Percentiles rank a stretch among this genome's conserved stretches.
Conservation (phyloP, 1,140 invertebrate species). For the Globodera rostochiensis region DNA sequence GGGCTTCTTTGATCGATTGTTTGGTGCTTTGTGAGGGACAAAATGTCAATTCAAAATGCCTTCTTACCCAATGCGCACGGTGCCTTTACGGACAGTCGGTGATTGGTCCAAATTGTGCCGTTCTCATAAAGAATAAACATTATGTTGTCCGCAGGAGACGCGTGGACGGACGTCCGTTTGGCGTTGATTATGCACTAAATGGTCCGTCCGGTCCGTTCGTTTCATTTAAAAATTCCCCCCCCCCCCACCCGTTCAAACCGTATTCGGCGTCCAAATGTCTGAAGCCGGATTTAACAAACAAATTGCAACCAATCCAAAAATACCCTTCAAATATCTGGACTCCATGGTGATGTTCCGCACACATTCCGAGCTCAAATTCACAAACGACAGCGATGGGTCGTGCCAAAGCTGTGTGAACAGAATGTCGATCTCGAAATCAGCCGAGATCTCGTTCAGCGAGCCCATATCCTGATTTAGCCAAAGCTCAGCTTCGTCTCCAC, state of each 20-base stretch:
- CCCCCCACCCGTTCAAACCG: neutral
- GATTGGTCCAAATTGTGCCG: constrained; percentile 63
- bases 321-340: constrained; percentile 42
- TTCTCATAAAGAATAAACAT: constrained; percentile 57
- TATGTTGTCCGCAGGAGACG: constrained; percentile 64
- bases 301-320: neutral
- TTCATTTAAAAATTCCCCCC: constrained; percentile 10
- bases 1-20: no score
- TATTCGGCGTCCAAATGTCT: constrained; percentile 64
- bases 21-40: no score
- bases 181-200: constrained; percentile 61
- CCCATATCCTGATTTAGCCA: constrained; percentile 56
- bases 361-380: constrained; percentile 58
- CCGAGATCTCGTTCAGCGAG: constrained; percentile 61
- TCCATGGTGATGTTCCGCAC: constrained; percentile 65
- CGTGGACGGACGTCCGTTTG: constrained; percentile 56
- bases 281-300: neutral
- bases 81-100: constrained; percentile 62
- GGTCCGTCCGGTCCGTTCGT: neutral
- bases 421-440: constrained; percentile 65
- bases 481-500: neutral
- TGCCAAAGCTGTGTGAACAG: constrained; percentile 65
- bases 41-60: neutral
- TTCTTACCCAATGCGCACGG: constrained; percentile 55
- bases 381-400: constrained; percentile 55